Evolutionary conservation across 64 coral and sea anemone species (phyloP).

Genomic region (Exaiptasia diaphana): DNA sequence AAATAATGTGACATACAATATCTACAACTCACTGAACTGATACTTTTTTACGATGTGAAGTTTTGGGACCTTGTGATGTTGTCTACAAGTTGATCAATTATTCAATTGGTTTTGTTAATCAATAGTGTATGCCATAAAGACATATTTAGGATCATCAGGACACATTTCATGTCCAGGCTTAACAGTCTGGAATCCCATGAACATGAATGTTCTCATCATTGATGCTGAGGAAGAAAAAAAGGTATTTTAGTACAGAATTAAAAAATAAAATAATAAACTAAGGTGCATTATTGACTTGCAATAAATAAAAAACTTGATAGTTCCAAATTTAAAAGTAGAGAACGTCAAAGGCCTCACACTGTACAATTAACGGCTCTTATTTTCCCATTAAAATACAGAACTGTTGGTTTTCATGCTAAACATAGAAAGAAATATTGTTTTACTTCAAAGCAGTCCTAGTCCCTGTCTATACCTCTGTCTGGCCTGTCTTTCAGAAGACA

Average conservation of each 20-base stretch:
- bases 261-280: neutral
- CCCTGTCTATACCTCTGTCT: constrained; percentile 88
- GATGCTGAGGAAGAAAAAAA: constrained; percentile 36
- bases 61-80: too few relatives aligned
- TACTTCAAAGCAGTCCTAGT: too few relatives aligned
- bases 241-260: neutral
- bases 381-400: too few relatives aligned
- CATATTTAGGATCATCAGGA: constrained; percentile 47
- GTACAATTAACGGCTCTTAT: too few relatives aligned
- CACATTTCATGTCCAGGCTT: constrained; percentile 59
- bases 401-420: too few relatives aligned
- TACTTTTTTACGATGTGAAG: too few relatives aligned
- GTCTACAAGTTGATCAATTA: too few relatives aligned
- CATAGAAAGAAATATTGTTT: too few relatives aligned
- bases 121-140: constrained; percentile 85
- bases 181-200: constrained; percentile 87
- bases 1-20: too few relatives aligned
- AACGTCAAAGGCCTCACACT: too few relatives aligned
- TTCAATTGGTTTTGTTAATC: constrained; percentile 36
- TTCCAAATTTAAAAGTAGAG: neutral
- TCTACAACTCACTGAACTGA: too few relatives aligned
- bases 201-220: constrained; percentile 93
- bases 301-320: neutral
- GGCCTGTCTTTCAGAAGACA: constrained; percentile 70
- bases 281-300: neutral